phyloP scores from a whole-genome alignment of 1,140 invertebrate species.

The Bombus breviceps region DNA sequence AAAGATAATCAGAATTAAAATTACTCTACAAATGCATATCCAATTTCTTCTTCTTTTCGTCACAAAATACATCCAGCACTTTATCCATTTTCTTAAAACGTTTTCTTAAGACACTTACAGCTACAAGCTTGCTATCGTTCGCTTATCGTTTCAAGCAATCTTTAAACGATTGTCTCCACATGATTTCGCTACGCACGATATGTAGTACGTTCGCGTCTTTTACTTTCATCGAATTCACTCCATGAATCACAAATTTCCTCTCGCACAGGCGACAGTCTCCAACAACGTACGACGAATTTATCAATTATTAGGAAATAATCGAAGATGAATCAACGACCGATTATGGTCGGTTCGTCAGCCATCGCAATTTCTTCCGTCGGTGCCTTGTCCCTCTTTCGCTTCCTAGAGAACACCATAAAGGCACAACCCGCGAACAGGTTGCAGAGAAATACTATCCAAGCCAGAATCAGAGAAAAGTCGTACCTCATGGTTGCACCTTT shows the following conservation, averaged over 20 bases:
- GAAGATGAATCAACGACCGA: constrained; percentile 87
- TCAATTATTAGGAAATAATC: not conserved
- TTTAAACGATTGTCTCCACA: not conserved
- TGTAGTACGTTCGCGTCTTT: not conserved
- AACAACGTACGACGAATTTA: not conserved
- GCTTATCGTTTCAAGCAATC: not conserved
- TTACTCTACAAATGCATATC: not conserved
- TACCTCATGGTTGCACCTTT: constrained; percentile 85
- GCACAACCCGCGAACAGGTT: constrained; percentile 87
- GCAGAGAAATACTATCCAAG: constrained; percentile 90
- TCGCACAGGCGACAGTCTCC: not conserved
- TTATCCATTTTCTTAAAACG: no score
- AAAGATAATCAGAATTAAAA: not conserved
- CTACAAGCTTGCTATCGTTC: no score
- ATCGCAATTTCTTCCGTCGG: constrained; percentile 90
- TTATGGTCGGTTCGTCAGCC: constrained; percentile 92
- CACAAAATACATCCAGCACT: no score
- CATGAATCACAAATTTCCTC: not conserved
- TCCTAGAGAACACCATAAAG: constrained; percentile 91
- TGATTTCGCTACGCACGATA: not conserved
- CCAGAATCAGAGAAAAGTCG: constrained; percentile 90
- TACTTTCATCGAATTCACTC: not conserved
- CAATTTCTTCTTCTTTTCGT: not conserved
- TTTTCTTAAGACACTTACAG: no score
- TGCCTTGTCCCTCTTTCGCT: constrained; percentile 91